Base-by-base conservation (phyloP, 1,140 invertebrate species). In the Ericerus pela region DNA sequence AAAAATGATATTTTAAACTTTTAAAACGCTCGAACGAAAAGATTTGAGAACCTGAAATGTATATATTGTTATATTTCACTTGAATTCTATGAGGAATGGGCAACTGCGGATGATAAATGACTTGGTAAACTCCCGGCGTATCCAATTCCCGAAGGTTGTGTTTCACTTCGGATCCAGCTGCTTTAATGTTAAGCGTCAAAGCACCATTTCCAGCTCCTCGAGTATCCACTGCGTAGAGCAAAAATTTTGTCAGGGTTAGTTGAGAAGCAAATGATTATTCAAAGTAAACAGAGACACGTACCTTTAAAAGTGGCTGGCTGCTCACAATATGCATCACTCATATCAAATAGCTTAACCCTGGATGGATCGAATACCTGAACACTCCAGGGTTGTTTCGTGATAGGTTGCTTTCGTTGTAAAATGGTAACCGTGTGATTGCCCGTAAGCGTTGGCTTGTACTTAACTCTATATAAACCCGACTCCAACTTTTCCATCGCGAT, bases 351-450 rank as follows among this genome's bases (percentile, higher is more conserved):
- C 54, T 81, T 79, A 14, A 94, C 84, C 64, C 84, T 77, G 4
- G 76, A 75, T 0, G 89, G 85, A 71, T 96, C 90, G 57, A 89
- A 87, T 0, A 86, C 88, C 65, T 89, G 85, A 2, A 92, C 78
- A 1, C 80, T 81, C 62, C 75, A 75, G 2, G 77, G 76, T 60
- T 80, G 76, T 11, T 76, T 76, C 54, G 70, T 75, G 18, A 82
- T 73, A 2, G 73, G 65, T 38, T 73, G 72, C 10, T 73, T 72
- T 29, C 73, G 69, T 47, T 79, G 73, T 16, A 71, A 72, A 30
- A 79, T 72, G 30, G 68, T 68, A 43, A 84, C 72, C 26, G 71
- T 76, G 61, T 84, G 78, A 2, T 69, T 73, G 11, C 82, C 82
- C 18, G 83, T 76, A 57, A 76, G 68, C 53, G 73, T 69, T 0